Evolutionary conservation across 2,113 vertebrate species (phyloP), one percentile per base, ranked within the genome.

Genomic region (Pluvialis apricaria): DNA sequence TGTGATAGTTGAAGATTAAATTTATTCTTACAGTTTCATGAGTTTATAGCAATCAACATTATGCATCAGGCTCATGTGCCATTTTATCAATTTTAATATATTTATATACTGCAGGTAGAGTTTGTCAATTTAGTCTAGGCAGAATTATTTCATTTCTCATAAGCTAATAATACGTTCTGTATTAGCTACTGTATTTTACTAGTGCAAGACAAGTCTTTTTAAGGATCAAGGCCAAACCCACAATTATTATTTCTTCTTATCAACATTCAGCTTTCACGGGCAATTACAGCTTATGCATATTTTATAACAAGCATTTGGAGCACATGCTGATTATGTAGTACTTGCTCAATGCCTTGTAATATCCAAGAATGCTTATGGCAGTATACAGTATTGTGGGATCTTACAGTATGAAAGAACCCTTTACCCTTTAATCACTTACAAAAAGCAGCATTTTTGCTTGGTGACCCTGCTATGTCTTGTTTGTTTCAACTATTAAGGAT

Each of bases 251-350:
- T 91, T 92, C 87, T 96, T 92, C 89, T 94, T 97, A 96, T 97
- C 88, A 95, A 90, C 92, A 80, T 92, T 94, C 89, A 94, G 68
- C 77, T 94, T 90, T 97, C 92, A 45, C 82, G 83, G 82, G 89
- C 96, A 95, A 96, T 98, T 98, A 96, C 86, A 92, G 62, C 85
- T 94, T 95, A 96, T 97, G 92, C 66, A 97, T 97, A 95, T 97
- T 97, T 97, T 96, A 97, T 97, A 94, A 91, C 87, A 92, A 79
- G 82, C 92, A 38, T 95, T 96, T 97, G 64, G 66, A 94, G 90
- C 49, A 94, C 66, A 86, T 73, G 64, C 73, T 89, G 84, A 84
- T 85, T 88, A 36, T 94, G 77, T 88, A 93, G 61, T 54, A 92
- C n/a, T 94, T 87, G 72, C 65, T 93, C 16, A 91, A 45, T 88